phyloP scores from a whole-genome alignment of 2,888 invertebrate genomes.

The Coronaproctus castanopsis region DNA sequence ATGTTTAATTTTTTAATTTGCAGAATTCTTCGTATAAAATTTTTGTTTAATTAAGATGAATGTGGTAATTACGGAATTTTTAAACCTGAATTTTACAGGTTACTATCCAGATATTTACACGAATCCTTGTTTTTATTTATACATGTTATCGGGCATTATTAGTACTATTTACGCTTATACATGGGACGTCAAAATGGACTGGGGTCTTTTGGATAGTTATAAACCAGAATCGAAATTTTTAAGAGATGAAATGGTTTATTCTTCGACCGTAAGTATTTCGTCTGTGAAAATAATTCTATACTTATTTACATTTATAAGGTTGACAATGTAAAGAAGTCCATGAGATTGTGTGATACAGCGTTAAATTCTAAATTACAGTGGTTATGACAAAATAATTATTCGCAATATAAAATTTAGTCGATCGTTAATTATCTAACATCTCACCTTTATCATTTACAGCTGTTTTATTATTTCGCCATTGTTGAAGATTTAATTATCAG shows the following conservation, averaged over 20 bases:
- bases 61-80: too few species aligned
- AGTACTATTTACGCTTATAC: conserved; percentile 88
- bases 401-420: too few species aligned
- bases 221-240: conserved; percentile 62
- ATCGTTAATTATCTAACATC: too few species aligned
- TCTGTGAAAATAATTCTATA: too few species aligned
- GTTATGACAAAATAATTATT: too few species aligned
- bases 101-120: conserved; percentile 32
- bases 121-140: conserved; percentile 71
- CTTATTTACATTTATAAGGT: too few species aligned
- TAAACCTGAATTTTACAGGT: too few species aligned
- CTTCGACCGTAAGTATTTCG: conserved; percentile 53
- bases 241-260: conserved; percentile 87
- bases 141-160: conserved; percentile 65
- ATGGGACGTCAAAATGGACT: conserved; percentile 99
- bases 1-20: background rate
- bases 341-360: too few species aligned
- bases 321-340: too few species aligned
- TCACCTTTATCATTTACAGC: conserved; percentile 36
- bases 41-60: too few species aligned
- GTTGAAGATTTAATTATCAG: conserved; percentile 81
- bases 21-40: background rate
- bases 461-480: conserved; percentile 90
- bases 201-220: conserved; percentile 75
- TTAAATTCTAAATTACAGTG: too few species aligned